Conservation (phyloP, 1,140 invertebrate species). For the Leptoteleia sp. region DNA sequence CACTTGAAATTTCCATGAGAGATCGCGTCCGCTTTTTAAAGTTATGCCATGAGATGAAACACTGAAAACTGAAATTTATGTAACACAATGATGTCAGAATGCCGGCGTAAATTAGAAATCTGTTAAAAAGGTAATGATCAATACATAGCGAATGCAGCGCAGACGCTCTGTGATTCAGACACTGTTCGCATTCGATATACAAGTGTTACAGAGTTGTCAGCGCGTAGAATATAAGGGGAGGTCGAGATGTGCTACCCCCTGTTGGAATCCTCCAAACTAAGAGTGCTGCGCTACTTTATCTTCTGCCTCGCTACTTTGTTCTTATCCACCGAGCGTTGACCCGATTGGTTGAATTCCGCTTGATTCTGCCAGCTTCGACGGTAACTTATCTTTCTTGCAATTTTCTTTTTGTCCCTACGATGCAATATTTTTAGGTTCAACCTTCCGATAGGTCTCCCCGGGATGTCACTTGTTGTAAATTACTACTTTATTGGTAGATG, state of each 20-base stretch:
- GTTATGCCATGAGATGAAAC: neutral
- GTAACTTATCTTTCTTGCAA: conserved; percentile 39
- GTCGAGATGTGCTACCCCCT: conserved; percentile 77
- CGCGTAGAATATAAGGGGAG: conserved; percentile 38
- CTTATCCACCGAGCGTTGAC: conserved; percentile 56
- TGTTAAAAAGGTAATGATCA: conserved; percentile 81
- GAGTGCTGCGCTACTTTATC: conserved; percentile 71
- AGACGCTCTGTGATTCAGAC: conserved; percentile 71
- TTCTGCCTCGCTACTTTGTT: conserved; percentile 26
- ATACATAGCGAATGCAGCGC: conserved; percentile 74
- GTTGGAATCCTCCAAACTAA: conserved; percentile 72
- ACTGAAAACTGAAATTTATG: conserved; percentile 28
- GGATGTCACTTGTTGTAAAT: conserved; percentile 32
- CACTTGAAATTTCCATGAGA: too few relatives aligned
- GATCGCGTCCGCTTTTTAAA: neutral
- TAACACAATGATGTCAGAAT: conserved; percentile 44
- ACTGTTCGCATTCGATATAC: conserved; percentile 68
- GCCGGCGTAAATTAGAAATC: conserved; percentile 80
- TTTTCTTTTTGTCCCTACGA: neutral
- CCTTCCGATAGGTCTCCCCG: neutral
- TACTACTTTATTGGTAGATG: neutral
- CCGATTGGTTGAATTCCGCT: conserved; percentile 10
- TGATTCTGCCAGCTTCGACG: conserved; percentile 17
- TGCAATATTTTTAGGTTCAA: neutral
- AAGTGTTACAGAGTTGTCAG: conserved; percentile 71